Evolutionary conservation across 30 jellyfish, hydroid and myxozoan species (phyloP).

Genomic region (Turritopsis rubra): DNA sequence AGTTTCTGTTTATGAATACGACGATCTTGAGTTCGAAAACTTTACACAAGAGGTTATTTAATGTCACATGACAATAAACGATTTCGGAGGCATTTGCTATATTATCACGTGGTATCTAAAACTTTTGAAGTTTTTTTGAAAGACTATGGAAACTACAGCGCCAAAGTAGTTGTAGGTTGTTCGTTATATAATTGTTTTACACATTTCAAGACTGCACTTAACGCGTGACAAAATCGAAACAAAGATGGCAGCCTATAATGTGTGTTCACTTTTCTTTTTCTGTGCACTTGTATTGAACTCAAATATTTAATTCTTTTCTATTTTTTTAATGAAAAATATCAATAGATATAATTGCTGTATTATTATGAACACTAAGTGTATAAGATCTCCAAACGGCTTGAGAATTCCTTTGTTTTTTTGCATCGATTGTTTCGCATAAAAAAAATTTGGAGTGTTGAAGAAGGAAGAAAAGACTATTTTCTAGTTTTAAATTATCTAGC

Average conservation of each 20-base stretch:
- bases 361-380: no score
- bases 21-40: background rate
- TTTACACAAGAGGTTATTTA: background rate
- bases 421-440: no score
- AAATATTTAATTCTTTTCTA: no score
- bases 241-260: background rate
- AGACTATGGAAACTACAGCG: background rate
- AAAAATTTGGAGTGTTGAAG: no score
- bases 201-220: background rate
- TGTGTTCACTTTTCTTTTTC: background rate
- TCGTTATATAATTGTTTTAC: background rate
- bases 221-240: background rate
- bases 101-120: background rate
- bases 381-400: no score
- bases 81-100: background rate
- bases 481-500: no score
- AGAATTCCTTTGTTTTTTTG: no score
- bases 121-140: no score
- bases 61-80: background rate
- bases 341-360: no score
- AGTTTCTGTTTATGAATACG: slow-evolving; percentile 8
- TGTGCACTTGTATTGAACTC: no score
- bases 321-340: no score
- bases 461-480: no score
- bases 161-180: background rate